These are phyloP conservation scores for Spodoptera picta DNA, from an alignment of 2,888 invertebrate species.

Conservation along the genomic window DNA sequence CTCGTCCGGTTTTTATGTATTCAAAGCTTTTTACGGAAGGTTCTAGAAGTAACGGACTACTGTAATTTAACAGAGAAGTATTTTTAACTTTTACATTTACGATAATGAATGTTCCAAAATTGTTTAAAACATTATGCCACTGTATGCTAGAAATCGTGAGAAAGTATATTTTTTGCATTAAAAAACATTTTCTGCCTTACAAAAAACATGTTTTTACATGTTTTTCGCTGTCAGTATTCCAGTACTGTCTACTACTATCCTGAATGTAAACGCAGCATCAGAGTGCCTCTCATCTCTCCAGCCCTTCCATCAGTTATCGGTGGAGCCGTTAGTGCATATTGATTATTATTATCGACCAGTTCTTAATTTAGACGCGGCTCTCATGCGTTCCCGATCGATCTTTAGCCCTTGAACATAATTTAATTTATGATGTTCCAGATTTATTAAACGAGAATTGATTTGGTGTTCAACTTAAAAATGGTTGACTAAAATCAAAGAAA, in stretches of 20 bases:
- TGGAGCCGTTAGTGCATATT: slow-evolving; percentile 51
- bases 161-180: too few relatives aligned
- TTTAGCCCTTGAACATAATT: slow-evolving; percentile 50
- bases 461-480: background rate
- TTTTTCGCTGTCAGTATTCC: background rate
- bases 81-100: too few relatives aligned
- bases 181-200: too few relatives aligned
- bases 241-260: slow-evolving; percentile 6
- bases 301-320: slow-evolving; percentile 40
- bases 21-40: background rate
- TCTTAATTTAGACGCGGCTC: slow-evolving; percentile 50
- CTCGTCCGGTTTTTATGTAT: slow-evolving; percentile 11
- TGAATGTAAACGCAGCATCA: slow-evolving; percentile 5
- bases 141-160: too few relatives aligned
- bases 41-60: too few relatives aligned
- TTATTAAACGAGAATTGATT: slow-evolving; percentile 27
- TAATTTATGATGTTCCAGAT: slow-evolving; percentile 45
- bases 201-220: too few relatives aligned
- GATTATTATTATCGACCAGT: slow-evolving; percentile 48
- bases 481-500: too few relatives aligned
- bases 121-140: too few relatives aligned
- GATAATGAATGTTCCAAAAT: too few relatives aligned
- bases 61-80: too few relatives aligned
- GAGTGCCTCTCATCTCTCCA: slow-evolving; percentile 25
- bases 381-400: slow-evolving; percentile 47